Conservation (phyloP, 2,888 invertebrate genomes). For the Metallyticus violacea region DNA sequence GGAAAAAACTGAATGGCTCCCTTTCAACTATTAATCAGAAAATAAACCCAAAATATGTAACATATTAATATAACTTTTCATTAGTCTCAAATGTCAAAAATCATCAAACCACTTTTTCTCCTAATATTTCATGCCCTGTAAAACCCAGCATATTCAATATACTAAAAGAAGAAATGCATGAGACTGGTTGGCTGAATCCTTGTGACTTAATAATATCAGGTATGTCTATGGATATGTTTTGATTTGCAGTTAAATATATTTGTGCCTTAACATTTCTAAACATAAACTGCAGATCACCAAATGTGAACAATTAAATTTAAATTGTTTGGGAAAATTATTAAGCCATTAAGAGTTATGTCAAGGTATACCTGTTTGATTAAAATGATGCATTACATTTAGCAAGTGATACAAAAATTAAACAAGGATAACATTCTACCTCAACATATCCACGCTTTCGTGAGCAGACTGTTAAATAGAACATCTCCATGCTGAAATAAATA, state of each 20-base stretch:
- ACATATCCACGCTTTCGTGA: neutral
- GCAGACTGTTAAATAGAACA: neutral
- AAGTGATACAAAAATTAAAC: neutral
- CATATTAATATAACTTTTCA: too few species aligned
- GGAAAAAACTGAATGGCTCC: too few species aligned
- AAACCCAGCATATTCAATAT: neutral
- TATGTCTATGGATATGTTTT: neutral
- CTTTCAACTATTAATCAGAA: too few species aligned
- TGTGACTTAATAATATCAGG: neutral
- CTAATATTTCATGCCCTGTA: too few species aligned
- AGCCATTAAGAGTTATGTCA: neutral
- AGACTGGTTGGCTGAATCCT: neutral
- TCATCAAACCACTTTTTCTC: too few species aligned
- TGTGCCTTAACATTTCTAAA: neutral
- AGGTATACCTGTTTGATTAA: neutral
- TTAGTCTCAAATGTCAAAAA: too few species aligned
- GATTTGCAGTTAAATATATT: neutral
- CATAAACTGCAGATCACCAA: neutral
- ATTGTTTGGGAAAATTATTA: neutral
- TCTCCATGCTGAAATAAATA: neutral
- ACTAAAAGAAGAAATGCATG: neutral
- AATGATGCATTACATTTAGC: neutral
- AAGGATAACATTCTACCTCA: neutral
- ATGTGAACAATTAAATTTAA: neutral
- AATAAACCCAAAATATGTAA: too few species aligned